A percentile compares a stretch with the other conserved stretches of the same genome.
phyloP scores from a whole-genome alignment of 2,888 invertebrate species.

The Metalampra italica region DNA sequence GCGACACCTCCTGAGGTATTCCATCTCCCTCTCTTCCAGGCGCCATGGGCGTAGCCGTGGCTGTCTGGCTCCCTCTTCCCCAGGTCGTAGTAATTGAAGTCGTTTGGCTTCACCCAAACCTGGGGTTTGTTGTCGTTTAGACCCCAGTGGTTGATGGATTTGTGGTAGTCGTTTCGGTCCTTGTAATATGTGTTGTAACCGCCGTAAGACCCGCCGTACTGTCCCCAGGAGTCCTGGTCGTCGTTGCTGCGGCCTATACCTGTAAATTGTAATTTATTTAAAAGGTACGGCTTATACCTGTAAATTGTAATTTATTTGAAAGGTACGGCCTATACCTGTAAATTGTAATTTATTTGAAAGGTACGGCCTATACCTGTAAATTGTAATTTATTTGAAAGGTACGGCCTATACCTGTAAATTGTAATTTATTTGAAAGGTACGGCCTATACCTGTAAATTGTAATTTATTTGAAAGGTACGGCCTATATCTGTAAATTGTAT shows the following conservation, averaged over 20 bases:
- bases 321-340: slow-evolving; percentile 45
- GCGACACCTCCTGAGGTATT: slow-evolving; percentile 36
- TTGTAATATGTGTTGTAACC: slow-evolving; percentile 55
- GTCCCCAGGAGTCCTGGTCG: slow-evolving; percentile 75
- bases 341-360: slow-evolving; percentile 5
- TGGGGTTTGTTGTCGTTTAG: slow-evolving; percentile 37
- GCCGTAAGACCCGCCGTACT: slow-evolving; percentile 80
- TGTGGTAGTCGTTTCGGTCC: slow-evolving; percentile 58
- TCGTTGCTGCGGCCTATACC: slow-evolving; percentile 52
- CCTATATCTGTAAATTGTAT: too few relatives aligned
- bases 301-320: slow-evolving; percentile 5
- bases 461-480: too few relatives aligned
- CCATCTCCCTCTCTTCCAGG: slow-evolving; percentile 59
- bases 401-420: too few relatives aligned
- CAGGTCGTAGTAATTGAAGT: slow-evolving; percentile 67
- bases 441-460: too few relatives aligned
- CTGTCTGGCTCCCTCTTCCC: slow-evolving; percentile 34
- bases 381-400: not conserved
- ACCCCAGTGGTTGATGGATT: slow-evolving; percentile 75
- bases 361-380: slow-evolving; percentile 44
- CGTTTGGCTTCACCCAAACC: slow-evolving; percentile 15
- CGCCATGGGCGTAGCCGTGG: slow-evolving; percentile 41
- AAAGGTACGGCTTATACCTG: slow-evolving; percentile 49
- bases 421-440: too few relatives aligned
- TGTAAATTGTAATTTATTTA: slow-evolving; percentile 9